Percentiles rank a stretch among this genome's conserved stretches.
phyloP scores from a whole-genome alignment of 2,888 invertebrate species.

The Limnephilus auricula region DNA sequence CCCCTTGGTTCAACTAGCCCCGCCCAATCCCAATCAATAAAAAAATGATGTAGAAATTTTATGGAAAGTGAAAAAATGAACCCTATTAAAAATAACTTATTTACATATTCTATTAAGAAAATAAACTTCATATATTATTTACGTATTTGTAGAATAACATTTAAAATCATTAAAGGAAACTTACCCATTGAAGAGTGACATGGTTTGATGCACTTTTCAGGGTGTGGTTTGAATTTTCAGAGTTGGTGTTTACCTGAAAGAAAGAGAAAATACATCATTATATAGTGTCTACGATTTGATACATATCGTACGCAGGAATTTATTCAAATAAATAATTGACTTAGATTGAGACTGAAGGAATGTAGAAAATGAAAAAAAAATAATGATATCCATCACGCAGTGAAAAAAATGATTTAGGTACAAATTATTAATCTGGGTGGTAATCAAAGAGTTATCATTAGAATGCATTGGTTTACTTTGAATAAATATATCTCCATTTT shows the following conservation, averaged over 20 bases:
- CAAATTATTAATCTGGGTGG: not conserved
- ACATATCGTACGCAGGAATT: not conserved
- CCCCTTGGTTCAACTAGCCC: too few relatives aligned
- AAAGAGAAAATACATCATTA: slow-evolving; percentile 14
- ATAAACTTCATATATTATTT: not conserved
- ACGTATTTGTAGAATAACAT: not conserved
- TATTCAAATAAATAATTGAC: not conserved
- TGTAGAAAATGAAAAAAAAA: not conserved
- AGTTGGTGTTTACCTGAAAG: slow-evolving; percentile 54
- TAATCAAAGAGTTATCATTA: not conserved
- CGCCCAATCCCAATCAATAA: not conserved
- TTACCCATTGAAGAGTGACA: slow-evolving; percentile 32
- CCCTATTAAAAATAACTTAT: not conserved
- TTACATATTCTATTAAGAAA: not conserved
- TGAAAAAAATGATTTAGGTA: not conserved
- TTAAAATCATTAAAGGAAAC: not conserved
- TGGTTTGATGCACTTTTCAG: not conserved
- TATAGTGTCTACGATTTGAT: not conserved
- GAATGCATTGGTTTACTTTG: not conserved
- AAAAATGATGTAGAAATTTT: not conserved
- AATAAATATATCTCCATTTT: too few relatives aligned
- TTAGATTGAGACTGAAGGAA: not conserved
- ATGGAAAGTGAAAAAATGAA: not conserved
- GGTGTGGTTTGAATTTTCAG: slow-evolving; percentile 4
- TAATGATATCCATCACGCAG: too few relatives aligned